These are phyloP conservation scores for Calidris pugnax DNA, from an alignment of 2,113 vertebrate genomes.

Conservation along the genomic window DNA sequence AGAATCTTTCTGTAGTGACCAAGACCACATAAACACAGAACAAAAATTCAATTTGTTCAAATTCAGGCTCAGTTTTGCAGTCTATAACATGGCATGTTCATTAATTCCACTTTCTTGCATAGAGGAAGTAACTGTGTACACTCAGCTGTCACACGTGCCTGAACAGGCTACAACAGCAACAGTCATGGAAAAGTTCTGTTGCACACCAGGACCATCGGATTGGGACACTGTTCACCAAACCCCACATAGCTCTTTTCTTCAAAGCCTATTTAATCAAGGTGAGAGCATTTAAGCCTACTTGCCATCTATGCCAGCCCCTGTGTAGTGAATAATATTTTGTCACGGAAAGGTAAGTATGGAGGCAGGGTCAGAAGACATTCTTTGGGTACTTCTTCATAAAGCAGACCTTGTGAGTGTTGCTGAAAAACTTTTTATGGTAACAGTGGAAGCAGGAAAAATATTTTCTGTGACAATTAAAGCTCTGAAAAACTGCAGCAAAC, in stretches of 20 bases:
- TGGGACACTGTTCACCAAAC: background rate
- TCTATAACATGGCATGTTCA: background rate
- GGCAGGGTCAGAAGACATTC: background rate
- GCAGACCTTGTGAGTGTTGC: background rate
- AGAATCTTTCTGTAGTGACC: background rate
- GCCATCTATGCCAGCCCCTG: background rate
- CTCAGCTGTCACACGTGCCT: background rate
- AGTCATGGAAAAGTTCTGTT: background rate
- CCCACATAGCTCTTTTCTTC: background rate
- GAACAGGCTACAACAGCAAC: background rate
- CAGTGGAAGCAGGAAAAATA: background rate
- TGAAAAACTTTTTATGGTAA: background rate
- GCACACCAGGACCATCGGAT: background rate
- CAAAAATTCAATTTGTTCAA: background rate
- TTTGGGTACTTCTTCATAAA: background rate
- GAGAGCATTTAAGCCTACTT: background rate
- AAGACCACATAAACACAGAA: background rate
- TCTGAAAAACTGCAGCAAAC: background rate
- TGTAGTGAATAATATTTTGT: background rate
- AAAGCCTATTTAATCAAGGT: background rate
- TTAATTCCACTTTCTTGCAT: background rate
- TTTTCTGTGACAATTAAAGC: background rate
- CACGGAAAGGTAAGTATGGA: background rate
- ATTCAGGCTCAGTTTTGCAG: background rate
- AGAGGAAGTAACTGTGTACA: background rate